These are phyloP conservation scores for Cydia amplana DNA, from an alignment of 1,140 invertebrate genomes.

Conservation along the genomic window DNA sequence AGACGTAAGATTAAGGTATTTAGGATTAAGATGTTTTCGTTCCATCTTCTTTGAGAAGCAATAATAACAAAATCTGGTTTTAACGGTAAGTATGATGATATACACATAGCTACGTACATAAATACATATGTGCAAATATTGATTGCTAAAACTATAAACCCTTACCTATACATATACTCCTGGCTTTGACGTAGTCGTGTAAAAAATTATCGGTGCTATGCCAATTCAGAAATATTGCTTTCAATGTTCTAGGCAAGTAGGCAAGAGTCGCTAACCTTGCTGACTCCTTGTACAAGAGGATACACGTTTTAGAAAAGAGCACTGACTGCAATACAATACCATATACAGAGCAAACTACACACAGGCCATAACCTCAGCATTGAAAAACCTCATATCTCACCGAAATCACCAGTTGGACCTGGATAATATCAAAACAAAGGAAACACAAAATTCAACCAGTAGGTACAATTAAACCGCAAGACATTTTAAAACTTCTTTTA, in stretches of 20 bases:
- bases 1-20: too few species aligned
- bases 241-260: background rate
- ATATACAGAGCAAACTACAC: background rate
- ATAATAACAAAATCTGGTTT: too few species aligned
- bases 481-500: conserved; percentile 33
- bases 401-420: conserved; percentile 39
- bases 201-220: too few species aligned
- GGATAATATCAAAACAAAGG: conserved; percentile 58
- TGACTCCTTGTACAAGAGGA: background rate
- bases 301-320: background rate
- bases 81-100: too few species aligned
- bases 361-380: conserved; percentile 33
- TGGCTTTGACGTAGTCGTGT: too few species aligned
- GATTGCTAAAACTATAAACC: too few species aligned
- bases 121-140: too few species aligned
- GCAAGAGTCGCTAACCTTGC: background rate
- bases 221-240: background rate
- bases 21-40: too few species aligned
- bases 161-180: too few species aligned
- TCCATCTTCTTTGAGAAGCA: too few species aligned
- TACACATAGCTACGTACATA: too few species aligned
- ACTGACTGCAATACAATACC: background rate
- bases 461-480: conserved; percentile 29
- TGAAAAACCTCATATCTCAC: conserved; percentile 36
- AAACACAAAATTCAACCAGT: conserved; percentile 41